Percentiles rank a stretch among this genome's conserved stretches.
Conservation (phyloP, 2,113 vertebrate species). For the Phrynosoma blainvillii region DNA sequence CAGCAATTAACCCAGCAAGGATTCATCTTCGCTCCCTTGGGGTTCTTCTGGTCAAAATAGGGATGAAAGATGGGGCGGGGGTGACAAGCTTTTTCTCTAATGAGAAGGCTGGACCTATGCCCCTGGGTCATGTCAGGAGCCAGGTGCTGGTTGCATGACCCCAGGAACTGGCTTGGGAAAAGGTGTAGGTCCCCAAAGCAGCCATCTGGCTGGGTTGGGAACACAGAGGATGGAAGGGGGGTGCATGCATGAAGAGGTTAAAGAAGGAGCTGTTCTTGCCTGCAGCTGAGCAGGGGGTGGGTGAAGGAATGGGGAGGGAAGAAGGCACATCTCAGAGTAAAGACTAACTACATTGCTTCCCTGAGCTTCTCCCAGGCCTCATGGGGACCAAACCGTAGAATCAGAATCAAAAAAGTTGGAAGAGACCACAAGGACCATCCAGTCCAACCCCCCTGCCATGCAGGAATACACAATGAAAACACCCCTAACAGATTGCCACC, state of each 20-base stretch:
- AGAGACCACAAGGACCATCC: too few relatives aligned
- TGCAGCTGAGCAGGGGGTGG: not conserved
- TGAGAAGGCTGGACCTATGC: not conserved
- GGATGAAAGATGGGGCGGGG: not conserved
- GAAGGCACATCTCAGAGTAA: not conserved
- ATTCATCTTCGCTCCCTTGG: not conserved
- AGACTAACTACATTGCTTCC: too few relatives aligned
- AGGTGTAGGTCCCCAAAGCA: not conserved
- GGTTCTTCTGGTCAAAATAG: not conserved
- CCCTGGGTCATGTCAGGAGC: not conserved
- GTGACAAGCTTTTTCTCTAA: conserved; percentile 1
- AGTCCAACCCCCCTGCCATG: too few relatives aligned
- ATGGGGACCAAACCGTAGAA: not conserved
- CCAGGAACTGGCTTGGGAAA: not conserved
- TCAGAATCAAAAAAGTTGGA: too few relatives aligned
- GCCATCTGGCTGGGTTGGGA: not conserved
- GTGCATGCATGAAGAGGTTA: not conserved
- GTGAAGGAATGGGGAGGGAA: too few relatives aligned
- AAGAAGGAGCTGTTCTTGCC: not conserved
- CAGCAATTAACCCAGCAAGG: conserved; percentile 37
- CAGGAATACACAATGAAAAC: too few relatives aligned
- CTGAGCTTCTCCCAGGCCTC: not conserved
- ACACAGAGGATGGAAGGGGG: not conserved
- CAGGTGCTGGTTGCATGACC: not conserved
- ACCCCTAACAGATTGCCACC: too few relatives aligned